These are phyloP conservation scores for Tipula helvola DNA, from an alignment of 2,888 invertebrate species.

Conservation along the genomic window DNA sequence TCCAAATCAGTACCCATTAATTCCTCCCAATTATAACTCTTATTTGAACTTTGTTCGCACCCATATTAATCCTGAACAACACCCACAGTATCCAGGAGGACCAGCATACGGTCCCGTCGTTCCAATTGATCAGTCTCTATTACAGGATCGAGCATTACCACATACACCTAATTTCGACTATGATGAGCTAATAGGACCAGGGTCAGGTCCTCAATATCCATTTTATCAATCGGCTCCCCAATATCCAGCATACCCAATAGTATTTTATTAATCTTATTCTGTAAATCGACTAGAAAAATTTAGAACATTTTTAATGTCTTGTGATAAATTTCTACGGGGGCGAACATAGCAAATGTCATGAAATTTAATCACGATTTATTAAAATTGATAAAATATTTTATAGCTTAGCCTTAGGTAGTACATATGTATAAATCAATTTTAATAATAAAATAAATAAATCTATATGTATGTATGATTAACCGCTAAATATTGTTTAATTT, in stretches of 20 bases:
- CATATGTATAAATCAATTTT: background rate
- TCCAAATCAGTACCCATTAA: slow-evolving; percentile 4
- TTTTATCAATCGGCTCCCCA: background rate
- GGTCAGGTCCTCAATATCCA: background rate
- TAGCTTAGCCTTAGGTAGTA: background rate
- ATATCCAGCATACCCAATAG: background rate
- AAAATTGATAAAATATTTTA: background rate
- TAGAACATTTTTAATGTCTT: background rate
- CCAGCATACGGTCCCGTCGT: background rate
- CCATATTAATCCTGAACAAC: background rate
- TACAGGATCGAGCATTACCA: background rate
- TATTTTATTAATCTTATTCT: background rate
- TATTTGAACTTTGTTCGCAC: background rate
- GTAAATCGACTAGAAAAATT: background rate
- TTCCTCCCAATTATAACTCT: background rate
- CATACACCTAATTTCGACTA: background rate
- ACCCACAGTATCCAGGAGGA: background rate
- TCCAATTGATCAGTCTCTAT: background rate
- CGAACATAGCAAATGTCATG: background rate
- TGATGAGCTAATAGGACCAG: background rate
- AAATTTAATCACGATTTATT: background rate
- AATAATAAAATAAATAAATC: background rate
- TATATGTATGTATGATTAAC: no score
- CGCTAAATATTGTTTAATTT: no score
- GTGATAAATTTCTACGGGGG: background rate